A percentile compares a stretch with the other conserved stretches of the same genome.
Evolutionary conservation across 1,140 invertebrate species (phyloP).

Genomic region (Drosophila prosaltans): DNA sequence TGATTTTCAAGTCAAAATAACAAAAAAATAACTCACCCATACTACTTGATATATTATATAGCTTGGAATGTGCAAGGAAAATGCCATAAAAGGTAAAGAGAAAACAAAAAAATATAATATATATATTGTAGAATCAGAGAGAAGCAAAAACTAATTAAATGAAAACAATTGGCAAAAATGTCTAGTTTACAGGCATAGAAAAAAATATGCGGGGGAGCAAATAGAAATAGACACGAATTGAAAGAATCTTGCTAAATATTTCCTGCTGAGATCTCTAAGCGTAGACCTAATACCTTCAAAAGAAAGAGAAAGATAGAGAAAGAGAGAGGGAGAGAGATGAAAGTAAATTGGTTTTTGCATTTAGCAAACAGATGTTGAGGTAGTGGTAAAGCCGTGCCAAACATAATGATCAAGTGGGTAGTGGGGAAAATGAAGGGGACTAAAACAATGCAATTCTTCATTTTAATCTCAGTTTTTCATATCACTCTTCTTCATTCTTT

Average conservation of each 20-base stretch:
- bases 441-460: slow-evolving; percentile 19
- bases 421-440: not conserved
- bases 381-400: slow-evolving; percentile 6
- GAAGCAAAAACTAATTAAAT: slow-evolving; percentile 67
- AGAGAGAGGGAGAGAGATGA: not conserved
- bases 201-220: not conserved
- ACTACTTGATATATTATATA: too few relatives aligned
- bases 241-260: slow-evolving; percentile 59
- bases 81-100: not conserved
- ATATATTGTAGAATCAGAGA: not conserved
- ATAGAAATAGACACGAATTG: slow-evolving; percentile 25
- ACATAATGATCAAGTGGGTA: too few relatives aligned
- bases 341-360: slow-evolving; percentile 6
- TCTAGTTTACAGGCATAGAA: slow-evolving; percentile 52
- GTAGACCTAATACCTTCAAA: not conserved
- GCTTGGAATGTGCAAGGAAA: not conserved
- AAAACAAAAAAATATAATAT: not conserved
- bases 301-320: not conserved
- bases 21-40: too few relatives aligned
- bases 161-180: slow-evolving; percentile 64
- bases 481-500: not conserved
- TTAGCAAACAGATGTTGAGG: not conserved
- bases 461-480: not conserved
- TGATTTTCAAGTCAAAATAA: too few relatives aligned
- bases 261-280: slow-evolving; percentile 59